These are phyloP conservation scores for Pterocles orientalis DNA, from an alignment of 2,113 vertebrate genomes.

Conservation along the genomic window DNA sequence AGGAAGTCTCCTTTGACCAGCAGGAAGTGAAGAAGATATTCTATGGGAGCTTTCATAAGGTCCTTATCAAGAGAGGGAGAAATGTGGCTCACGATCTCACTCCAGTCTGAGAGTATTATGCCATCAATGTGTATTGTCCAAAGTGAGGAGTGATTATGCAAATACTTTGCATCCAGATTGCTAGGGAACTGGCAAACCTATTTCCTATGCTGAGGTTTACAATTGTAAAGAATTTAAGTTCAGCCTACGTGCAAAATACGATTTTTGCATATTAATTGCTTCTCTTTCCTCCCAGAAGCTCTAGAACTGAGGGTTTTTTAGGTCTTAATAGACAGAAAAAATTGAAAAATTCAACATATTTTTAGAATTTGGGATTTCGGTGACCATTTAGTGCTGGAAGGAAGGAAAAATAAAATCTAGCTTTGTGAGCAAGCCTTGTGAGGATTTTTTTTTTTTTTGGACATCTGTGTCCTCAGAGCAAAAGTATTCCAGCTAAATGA, in stretches of 20 bases:
- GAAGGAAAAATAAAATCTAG: not conserved
- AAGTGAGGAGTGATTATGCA: not conserved
- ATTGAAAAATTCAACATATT: not conserved
- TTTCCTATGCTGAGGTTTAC: not conserved
- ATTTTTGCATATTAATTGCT: not conserved
- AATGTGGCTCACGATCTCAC: not conserved
- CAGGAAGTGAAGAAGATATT: slow-evolving; percentile 89
- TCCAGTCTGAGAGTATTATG: not conserved
- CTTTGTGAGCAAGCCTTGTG: not conserved
- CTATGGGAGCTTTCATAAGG: slow-evolving; percentile 97
- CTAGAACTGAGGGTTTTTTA: accelerated
- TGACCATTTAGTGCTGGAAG: not conserved
- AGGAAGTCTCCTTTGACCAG: slow-evolving; percentile 89
- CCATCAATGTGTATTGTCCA: not conserved
- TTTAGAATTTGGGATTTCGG: not conserved
- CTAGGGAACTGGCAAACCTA: not conserved
- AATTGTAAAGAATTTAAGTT: not conserved
- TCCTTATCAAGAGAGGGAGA: slow-evolving; percentile 55
- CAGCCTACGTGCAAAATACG: not conserved
- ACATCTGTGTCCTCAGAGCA: not conserved
- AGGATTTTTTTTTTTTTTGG: not conserved
- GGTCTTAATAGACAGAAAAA: not conserved
- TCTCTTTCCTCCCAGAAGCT: not conserved
- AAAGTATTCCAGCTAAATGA: not conserved
- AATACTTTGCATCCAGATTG: not conserved